Evolutionary conservation across 2,113 vertebrate genomes (phyloP).

Genomic region (Oreochromis niloticus): DNA sequence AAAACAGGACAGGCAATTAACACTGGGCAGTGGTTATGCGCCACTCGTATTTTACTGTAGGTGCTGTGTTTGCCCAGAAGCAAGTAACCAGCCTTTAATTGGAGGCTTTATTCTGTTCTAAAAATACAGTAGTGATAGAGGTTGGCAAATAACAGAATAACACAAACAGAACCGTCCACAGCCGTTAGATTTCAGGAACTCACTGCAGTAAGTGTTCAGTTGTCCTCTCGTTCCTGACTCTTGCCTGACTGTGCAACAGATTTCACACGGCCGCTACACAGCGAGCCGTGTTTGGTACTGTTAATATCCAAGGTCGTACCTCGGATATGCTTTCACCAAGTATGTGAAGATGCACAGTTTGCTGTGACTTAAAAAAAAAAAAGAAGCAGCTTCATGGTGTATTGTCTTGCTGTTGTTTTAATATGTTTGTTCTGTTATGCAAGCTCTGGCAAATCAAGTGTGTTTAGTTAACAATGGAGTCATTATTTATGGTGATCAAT

Average conservation of each 20-base stretch:
- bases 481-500: slow-evolving; percentile 58
- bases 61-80: background rate
- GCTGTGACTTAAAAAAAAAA: slow-evolving; percentile 7
- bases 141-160: background rate
- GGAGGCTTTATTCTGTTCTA: background rate
- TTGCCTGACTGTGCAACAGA: background rate
- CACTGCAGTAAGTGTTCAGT: background rate
- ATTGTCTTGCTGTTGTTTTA: slow-evolving; percentile 29
- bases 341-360: slow-evolving; percentile 16
- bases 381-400: slow-evolving; percentile 24
- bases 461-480: slow-evolving; percentile 40
- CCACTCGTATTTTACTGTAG: background rate
- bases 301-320: background rate
- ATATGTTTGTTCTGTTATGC: slow-evolving; percentile 27
- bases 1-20: background rate
- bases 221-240: background rate
- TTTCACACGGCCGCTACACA: background rate
- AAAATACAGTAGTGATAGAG: background rate
- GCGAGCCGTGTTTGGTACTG: background rate
- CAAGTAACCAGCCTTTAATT: background rate
- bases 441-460: slow-evolving; percentile 9
- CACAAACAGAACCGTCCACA: background rate
- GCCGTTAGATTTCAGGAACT: background rate
- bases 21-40: background rate
- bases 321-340: background rate